phyloP scores from a whole-genome alignment of 2,113 vertebrate genomes.

The Heliornis fulica region DNA sequence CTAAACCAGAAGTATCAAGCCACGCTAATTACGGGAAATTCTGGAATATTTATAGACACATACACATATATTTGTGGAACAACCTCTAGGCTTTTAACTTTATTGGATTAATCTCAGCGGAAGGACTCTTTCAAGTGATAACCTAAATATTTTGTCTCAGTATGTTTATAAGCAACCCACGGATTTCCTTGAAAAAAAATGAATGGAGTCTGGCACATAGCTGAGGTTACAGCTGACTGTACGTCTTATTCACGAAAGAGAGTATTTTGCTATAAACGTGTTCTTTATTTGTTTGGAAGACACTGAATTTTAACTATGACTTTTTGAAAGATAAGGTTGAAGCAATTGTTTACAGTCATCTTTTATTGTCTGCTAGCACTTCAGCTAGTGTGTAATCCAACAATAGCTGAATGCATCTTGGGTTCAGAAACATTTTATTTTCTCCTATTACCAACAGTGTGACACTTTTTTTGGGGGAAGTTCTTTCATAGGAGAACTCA shows the following conservation, averaged over 20 bases:
- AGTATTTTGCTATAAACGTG: neutral
- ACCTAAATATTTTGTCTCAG: conserved; percentile 3
- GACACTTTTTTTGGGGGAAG: neutral
- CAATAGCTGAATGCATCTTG: neutral
- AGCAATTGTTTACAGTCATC: neutral
- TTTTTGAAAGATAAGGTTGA: conserved; percentile 19
- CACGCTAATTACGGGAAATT: conserved; percentile 11
- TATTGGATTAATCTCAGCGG: neutral
- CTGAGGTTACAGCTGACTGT: neutral
- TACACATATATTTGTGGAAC: neutral
- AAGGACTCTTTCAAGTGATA: neutral
- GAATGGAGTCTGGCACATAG: neutral
- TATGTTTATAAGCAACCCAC: neutral
- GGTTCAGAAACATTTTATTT: neutral
- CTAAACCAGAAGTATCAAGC: neutral
- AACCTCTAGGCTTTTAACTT: neutral
- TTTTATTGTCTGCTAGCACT: neutral
- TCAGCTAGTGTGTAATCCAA: neutral
- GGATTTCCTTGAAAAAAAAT: neutral
- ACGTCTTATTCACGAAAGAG: neutral
- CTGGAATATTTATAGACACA: neutral
- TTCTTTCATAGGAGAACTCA: neutral
- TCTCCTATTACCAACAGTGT: neutral
- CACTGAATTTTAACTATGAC: neutral
- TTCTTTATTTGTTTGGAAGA: neutral